phyloP scores from a whole-genome alignment of 2,797 vertebrate species.

The Cheracebus regulus region DNA sequence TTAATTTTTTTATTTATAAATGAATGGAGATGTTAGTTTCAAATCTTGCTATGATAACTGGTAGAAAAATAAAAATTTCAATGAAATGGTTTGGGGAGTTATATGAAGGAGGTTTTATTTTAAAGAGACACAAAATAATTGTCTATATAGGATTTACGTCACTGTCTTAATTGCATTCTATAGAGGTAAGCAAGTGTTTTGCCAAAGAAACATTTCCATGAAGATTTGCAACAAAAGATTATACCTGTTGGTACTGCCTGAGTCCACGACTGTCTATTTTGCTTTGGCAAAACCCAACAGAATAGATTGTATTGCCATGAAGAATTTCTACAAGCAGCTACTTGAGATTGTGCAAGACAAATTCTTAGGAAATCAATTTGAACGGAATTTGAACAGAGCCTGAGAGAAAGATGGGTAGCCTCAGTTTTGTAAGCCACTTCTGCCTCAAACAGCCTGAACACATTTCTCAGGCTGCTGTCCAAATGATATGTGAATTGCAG shows the following conservation, averaged over 20 bases:
- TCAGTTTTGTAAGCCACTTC: not conserved
- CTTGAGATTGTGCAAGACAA: not conserved
- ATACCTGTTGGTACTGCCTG: not conserved
- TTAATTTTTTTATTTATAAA: not conserved
- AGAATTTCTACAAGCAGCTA: not conserved
- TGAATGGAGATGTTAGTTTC: not conserved
- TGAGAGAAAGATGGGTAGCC: not conserved
- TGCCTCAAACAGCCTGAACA: not conserved
- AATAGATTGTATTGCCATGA: not conserved
- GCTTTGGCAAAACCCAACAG: not conserved
- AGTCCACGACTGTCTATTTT: not conserved
- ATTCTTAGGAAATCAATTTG: not conserved
- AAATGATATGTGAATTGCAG: not conserved
- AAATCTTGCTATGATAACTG: not conserved
- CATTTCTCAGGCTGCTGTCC: slow-evolving; percentile 17
- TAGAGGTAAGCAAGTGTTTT: not conserved
- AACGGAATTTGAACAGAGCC: not conserved
- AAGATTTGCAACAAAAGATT: not conserved
- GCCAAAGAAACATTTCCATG: not conserved
- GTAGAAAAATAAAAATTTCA: not conserved
- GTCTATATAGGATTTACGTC: not conserved
- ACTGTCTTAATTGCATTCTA: not conserved
- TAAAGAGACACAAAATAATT: not conserved
- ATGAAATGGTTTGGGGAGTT: not conserved
- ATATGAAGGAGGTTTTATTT: not conserved